Conservation (phyloP, 2,797 vertebrate genomes). For the Parauchenoglanis ngamensis region DNA sequence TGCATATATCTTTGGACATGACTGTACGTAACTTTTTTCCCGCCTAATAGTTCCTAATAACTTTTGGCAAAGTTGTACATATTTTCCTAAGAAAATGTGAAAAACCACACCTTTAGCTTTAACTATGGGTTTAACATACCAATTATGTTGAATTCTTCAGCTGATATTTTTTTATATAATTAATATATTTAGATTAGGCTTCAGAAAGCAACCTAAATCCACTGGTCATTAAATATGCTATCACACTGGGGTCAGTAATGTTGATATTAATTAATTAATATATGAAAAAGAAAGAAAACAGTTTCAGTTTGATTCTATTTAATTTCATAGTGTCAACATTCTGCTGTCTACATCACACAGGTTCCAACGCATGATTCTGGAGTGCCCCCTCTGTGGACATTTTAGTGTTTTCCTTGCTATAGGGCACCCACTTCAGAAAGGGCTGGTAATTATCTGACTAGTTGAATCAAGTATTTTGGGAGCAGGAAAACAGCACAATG, state of each 20-base stretch:
- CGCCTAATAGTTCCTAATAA: not conserved
- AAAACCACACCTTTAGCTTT: not conserved
- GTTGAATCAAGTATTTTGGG: not conserved
- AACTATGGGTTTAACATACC: not conserved
- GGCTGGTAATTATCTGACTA: not conserved
- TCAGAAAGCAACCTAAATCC: not conserved
- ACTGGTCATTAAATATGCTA: not conserved
- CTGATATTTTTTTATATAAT: not conserved
- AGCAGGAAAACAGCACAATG: not conserved
- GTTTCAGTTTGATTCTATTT: conserved; percentile 4
- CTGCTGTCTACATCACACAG: not conserved
- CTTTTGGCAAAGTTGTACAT: not conserved
- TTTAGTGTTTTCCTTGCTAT: not conserved
- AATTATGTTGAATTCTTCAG: not conserved
- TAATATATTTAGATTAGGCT: not conserved
- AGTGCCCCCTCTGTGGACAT: not conserved
- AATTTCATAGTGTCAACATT: not conserved
- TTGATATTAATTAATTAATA: not conserved
- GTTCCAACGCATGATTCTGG: not conserved
- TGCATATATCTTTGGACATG: not conserved
- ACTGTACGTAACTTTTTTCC: not conserved
- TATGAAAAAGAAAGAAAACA: not conserved
- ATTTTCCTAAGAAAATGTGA: not conserved
- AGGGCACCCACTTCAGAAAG: not conserved
- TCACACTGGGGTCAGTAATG: not conserved